Evolutionary conservation across 1,140 invertebrate genomes (phyloP).

Genomic region (Caenorhabditis briggsae): DNA sequence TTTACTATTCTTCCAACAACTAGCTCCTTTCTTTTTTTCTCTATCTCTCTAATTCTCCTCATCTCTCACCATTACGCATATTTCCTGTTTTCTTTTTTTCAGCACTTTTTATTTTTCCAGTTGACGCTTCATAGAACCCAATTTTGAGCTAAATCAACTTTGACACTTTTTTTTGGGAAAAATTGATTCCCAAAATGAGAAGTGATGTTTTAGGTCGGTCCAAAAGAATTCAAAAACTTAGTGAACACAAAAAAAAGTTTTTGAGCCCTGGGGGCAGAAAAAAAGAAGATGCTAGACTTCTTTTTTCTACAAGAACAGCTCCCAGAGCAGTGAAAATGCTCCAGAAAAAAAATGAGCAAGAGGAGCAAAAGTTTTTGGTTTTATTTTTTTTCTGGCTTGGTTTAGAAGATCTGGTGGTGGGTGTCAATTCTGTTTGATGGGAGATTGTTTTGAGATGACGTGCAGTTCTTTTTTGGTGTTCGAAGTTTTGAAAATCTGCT

Average conservation of each 20-base stretch:
- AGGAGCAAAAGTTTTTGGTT: not conserved
- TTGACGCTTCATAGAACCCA: not conserved
- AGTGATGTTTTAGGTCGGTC: conserved; percentile 1
- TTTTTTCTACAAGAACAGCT: not conserved
- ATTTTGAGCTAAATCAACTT: conserved; percentile 1
- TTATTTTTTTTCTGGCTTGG: not conserved
- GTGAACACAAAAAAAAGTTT: conserved; percentile 5
- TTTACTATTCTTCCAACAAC: not conserved
- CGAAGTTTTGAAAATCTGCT: not conserved
- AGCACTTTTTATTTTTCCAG: not conserved
- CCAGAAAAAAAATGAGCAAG: not conserved
- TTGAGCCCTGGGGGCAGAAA: conserved; percentile 25
- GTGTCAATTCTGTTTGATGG: conserved; percentile 23
- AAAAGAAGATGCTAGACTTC: not conserved
- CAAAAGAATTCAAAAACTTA: not conserved
- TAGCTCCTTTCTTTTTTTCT: not conserved
- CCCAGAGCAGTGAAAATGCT: not conserved
- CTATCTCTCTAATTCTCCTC: not conserved
- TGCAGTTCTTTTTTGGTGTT: not conserved
- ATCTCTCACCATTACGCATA: not conserved
- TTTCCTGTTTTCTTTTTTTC: conserved; percentile 14
- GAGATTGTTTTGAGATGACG: conserved; percentile 20
- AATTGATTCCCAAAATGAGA: conserved; percentile 12
- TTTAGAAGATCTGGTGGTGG: not conserved
- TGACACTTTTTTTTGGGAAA: conserved; percentile 15